These are phyloP conservation scores for Aporophyla lueneburgensis DNA, from an alignment of 2,888 invertebrate genomes.

Conservation along the genomic window DNA sequence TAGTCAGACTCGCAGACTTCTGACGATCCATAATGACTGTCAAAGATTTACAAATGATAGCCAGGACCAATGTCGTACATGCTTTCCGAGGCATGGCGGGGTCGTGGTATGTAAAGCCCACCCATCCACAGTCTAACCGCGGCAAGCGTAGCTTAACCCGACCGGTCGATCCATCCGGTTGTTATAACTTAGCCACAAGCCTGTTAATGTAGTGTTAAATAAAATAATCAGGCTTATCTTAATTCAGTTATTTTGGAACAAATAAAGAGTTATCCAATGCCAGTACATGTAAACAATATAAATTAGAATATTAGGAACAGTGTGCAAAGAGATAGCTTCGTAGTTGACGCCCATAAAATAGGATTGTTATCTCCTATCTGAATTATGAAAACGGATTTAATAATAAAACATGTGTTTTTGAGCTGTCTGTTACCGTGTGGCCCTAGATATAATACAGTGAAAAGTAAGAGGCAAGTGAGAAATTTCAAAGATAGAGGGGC, in stretches of 20 bases:
- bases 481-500: not conserved
- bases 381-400: slow-evolving; percentile 18
- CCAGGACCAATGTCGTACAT: too few species aligned
- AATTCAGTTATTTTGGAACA: too few species aligned
- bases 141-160: too few species aligned
- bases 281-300: not conserved
- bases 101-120: too few species aligned
- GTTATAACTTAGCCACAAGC: too few species aligned
- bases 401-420: slow-evolving; percentile 28
- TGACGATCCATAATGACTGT: too few species aligned
- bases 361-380: slow-evolving; percentile 33
- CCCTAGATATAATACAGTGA: not conserved
- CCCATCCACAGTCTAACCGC: too few species aligned
- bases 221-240: slow-evolving; percentile 8
- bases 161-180: too few species aligned
- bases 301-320: not conserved
- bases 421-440: slow-evolving; percentile 21
- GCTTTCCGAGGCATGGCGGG: too few species aligned
- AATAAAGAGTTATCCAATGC: not conserved
- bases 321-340: slow-evolving; percentile 10
- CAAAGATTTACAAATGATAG: too few species aligned
- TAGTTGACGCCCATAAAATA: slow-evolving; percentile 51
- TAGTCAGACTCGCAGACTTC: too few species aligned
- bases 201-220: not conserved
- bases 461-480: not conserved